These are phyloP conservation scores for Drosophila saltans DNA, from an alignment of 1,140 invertebrate genomes.

Conservation along the genomic window DNA sequence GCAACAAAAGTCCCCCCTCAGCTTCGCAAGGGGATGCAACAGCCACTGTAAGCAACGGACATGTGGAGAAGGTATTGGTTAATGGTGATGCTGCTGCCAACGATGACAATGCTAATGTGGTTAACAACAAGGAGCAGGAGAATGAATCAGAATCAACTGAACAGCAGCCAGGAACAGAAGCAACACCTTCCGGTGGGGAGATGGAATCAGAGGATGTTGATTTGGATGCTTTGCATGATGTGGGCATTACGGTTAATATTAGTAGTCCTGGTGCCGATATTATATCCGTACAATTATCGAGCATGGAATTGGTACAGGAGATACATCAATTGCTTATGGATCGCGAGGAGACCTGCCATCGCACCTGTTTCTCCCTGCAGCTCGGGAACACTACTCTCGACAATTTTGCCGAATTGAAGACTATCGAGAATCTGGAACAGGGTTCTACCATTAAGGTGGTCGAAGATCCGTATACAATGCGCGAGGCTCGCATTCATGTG, in stretches of 20 bases:
- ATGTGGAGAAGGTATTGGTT: slow-evolving; percentile 38
- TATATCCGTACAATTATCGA: slow-evolving; percentile 97
- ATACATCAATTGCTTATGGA: slow-evolving; percentile 99
- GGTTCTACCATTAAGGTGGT: slow-evolving; percentile 96
- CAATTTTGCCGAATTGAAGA: slow-evolving; percentile 99
- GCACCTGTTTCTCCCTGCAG: slow-evolving; percentile 98
- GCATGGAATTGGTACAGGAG: slow-evolving; percentile 99
- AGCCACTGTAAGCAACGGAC: slow-evolving; percentile 58
- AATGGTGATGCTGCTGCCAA: slow-evolving; percentile 26
- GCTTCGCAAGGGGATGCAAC: slow-evolving; percentile 14
- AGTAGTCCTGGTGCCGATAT: slow-evolving; percentile 93
- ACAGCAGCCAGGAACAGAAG: background rate
- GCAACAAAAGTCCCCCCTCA: slow-evolving; percentile 66
- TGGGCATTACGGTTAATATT: slow-evolving; percentile 96
- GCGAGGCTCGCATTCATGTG: slow-evolving; percentile 98
- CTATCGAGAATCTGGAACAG: slow-evolving; percentile 97
- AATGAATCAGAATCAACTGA: slow-evolving; percentile 15
- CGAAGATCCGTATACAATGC: slow-evolving; percentile 98
- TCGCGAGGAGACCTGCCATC: slow-evolving; percentile 97
- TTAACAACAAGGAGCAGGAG: background rate
- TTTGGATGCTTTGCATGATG: slow-evolving; percentile 96
- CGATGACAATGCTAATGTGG: slow-evolving; percentile 70
- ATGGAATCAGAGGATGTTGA: slow-evolving; percentile 58
- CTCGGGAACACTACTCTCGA: slow-evolving; percentile 96
- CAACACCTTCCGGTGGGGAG: slow-evolving; percentile 4